Percentiles rank a stretch among this genome's conserved stretches.
phyloP scores from a whole-genome alignment of 2,888 invertebrate species.

The Auanema freiburgensis region DNA sequence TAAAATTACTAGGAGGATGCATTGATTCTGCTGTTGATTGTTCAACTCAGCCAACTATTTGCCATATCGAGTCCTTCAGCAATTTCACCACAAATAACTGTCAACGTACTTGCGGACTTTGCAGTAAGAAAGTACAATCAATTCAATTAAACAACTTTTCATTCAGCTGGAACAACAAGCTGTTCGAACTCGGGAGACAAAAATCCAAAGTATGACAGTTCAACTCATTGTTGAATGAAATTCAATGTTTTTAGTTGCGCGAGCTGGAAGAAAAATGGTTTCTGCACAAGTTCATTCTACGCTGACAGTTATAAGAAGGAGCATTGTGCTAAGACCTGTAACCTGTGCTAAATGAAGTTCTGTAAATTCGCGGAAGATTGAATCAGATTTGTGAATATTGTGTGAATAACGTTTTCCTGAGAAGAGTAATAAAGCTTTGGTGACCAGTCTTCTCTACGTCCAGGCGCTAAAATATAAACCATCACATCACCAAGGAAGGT shows the following conservation, averaged over 20 bases:
- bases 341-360: constrained; percentile 16
- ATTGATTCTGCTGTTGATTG: constrained; percentile 2
- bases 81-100: background rate
- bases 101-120: background rate
- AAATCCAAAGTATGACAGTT: no score
- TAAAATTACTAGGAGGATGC: constrained; percentile 5
- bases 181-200: no score
- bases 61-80: background rate
- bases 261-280: constrained; percentile 26
- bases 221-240: background rate
- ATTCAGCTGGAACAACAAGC: no score
- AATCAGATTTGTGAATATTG: no score
- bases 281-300: constrained; percentile 28
- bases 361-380: background rate
- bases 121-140: no score
- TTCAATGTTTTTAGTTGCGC: constrained; percentile 25
- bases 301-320: constrained; percentile 24
- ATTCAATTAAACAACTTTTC: no score
- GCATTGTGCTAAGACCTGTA: constrained; percentile 27
- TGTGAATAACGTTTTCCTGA: no score
- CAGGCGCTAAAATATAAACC: no score
- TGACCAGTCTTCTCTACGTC: no score
- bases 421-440: no score
- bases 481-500: no score
- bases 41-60: background rate